Percentiles rank a stretch among this genome's conserved stretches.
These are phyloP conservation scores for Phyto melanocephala DNA, from an alignment of 2,888 invertebrate species.

Conservation along the genomic window DNA sequence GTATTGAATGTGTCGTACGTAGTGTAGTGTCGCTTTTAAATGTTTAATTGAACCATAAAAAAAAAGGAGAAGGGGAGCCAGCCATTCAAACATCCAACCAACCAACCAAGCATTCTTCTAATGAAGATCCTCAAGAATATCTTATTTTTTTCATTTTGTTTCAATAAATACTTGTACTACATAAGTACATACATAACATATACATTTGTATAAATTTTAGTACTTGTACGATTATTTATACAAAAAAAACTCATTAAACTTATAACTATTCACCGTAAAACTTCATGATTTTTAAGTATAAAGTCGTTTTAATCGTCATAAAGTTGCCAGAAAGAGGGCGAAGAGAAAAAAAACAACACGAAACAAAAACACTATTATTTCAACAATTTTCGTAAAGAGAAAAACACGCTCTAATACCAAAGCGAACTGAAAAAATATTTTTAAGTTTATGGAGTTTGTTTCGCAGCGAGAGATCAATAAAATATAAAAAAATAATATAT, in stretches of 20 bases:
- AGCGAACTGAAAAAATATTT: no score
- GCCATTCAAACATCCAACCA: background rate
- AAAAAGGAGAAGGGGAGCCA: constrained; percentile 11
- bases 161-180: background rate
- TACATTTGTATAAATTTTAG: no score
- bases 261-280: constrained; percentile 35
- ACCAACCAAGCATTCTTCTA: background rate
- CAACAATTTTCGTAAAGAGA: no score
- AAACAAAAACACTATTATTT: no score
- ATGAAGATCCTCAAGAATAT: background rate
- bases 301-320: no score
- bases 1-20: constrained; percentile 25
- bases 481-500: no score
- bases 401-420: no score
- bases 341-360: no score
- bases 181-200: no score
- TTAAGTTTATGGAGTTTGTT: no score
- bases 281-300: constrained; percentile 19
- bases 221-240: background rate
- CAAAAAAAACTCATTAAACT: constrained; percentile 33
- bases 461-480: no score
- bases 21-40: constrained; percentile 16
- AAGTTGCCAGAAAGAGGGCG: no score
- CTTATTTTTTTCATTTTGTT: background rate
- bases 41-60: constrained; percentile 52